A percentile compares a stretch with the other conserved stretches of the same genome.
Evolutionary conservation across 2,888 invertebrate species (phyloP).

Genomic region (Cistogaster globosa): DNA sequence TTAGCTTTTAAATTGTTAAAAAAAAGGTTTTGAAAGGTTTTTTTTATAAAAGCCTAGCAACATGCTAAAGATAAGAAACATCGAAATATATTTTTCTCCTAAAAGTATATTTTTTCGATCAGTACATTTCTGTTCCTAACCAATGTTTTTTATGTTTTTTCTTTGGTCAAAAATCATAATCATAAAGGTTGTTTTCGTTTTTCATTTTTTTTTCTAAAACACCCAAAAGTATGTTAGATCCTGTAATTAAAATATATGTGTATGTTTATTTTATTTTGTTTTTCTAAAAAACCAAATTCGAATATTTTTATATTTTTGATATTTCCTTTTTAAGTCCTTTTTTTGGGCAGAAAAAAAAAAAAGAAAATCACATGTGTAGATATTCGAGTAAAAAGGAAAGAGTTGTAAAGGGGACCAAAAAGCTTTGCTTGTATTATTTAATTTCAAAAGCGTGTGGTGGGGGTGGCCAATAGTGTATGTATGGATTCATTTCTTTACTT

Average conservation of each 20-base stretch:
- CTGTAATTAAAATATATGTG: constrained; percentile 46
- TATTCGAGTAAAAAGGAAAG: constrained; percentile 23
- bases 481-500: constrained; percentile 72
- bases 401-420: constrained; percentile 5
- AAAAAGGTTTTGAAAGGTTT: no score
- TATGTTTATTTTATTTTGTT: neutral
- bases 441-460: neutral
- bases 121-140: constrained; percentile 4
- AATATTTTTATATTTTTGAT: constrained; percentile 29
- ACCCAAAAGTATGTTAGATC: constrained; percentile 65
- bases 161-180: constrained; percentile 53
- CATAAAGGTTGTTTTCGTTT: constrained; percentile 28
- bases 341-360: neutral
- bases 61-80: no score
- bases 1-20: no score
- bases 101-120: constrained; percentile 13
- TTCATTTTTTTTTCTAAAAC: constrained; percentile 19
- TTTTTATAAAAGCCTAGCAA: no score
- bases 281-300: constrained; percentile 19
- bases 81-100: neutral
- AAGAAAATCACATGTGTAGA: constrained; percentile 3
- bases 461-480: constrained; percentile 15
- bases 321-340: constrained; percentile 40
- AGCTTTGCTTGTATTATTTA: constrained; percentile 13
- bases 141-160: constrained; percentile 1